phyloP scores from a whole-genome alignment of 2,888 invertebrate species.

The Thumatha senex region DNA sequence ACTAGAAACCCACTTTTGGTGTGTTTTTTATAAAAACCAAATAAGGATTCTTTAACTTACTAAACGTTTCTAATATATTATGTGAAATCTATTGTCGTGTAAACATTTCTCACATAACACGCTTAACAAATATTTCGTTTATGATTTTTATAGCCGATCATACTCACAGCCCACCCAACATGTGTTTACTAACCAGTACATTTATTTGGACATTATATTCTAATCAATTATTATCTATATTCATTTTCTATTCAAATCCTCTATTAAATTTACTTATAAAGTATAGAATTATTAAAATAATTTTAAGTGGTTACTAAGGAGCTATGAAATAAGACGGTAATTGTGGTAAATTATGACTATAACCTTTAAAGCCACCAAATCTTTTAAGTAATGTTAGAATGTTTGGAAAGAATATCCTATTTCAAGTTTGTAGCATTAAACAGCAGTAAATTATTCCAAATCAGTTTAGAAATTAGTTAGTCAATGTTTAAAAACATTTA shows the following conservation, averaged over 20 bases:
- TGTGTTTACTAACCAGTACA: neutral
- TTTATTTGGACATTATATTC: neutral
- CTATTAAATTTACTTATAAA: neutral
- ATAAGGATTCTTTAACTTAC: too few species aligned
- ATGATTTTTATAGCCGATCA: too few species aligned
- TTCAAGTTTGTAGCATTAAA: slow-evolving; percentile 2
- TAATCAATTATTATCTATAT: neutral
- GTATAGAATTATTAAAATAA: neutral
- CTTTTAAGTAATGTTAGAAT: neutral
- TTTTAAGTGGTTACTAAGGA: neutral
- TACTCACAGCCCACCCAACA: too few species aligned
- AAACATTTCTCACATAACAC: too few species aligned
- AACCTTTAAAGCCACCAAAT: neutral
- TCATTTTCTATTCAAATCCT: neutral
- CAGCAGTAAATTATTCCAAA: slow-evolving; percentile 16
- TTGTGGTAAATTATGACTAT: neutral
- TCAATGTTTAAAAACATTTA: slow-evolving; percentile 11
- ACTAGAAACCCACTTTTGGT: too few species aligned
- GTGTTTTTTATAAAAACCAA: too few species aligned
- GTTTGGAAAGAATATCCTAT: neutral
- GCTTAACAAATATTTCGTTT: too few species aligned
- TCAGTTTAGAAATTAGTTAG: slow-evolving; percentile 33
- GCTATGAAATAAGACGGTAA: neutral
- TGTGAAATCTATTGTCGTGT: too few species aligned
- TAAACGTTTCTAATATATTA: too few species aligned